Conservation (phyloP, 2,113 vertebrate species). For the Nannospalax galili region DNA sequence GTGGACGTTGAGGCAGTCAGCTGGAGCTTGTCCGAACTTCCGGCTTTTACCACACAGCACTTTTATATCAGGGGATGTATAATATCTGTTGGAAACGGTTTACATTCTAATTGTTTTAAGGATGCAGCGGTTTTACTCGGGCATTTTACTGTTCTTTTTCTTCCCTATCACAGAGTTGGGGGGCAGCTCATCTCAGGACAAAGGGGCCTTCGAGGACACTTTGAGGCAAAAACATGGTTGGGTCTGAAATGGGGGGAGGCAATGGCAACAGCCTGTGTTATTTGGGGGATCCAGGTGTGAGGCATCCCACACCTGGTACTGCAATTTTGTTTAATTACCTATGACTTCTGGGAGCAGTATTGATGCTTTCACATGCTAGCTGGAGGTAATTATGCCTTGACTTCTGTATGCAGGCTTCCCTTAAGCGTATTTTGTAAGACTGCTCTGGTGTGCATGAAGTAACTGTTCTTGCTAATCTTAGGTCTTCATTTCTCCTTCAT, state of each 20-base stretch:
- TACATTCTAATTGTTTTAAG: background rate
- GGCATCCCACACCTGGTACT: background rate
- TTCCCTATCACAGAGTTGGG: too few relatives aligned
- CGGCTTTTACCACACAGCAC: too few relatives aligned
- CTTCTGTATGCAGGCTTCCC: background rate
- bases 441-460: background rate
- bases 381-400: background rate
- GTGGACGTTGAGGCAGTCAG: too few relatives aligned
- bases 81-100: background rate
- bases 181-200: background rate
- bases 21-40: too few relatives aligned
- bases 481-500: background rate
- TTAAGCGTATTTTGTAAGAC: background rate
- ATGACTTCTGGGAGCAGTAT: too few relatives aligned
- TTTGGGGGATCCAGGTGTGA: too few relatives aligned
- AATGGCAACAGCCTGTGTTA: background rate
- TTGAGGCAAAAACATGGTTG: background rate
- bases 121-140: background rate
- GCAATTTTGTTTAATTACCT: too few relatives aligned
- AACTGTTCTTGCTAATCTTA: background rate
- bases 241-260: background rate
- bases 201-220: background rate
- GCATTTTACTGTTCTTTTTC: background rate
- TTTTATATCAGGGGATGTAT: background rate
- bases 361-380: background rate